phyloP scores from a whole-genome alignment of 2,113 vertebrate species.

The Delphinus delphis region DNA sequence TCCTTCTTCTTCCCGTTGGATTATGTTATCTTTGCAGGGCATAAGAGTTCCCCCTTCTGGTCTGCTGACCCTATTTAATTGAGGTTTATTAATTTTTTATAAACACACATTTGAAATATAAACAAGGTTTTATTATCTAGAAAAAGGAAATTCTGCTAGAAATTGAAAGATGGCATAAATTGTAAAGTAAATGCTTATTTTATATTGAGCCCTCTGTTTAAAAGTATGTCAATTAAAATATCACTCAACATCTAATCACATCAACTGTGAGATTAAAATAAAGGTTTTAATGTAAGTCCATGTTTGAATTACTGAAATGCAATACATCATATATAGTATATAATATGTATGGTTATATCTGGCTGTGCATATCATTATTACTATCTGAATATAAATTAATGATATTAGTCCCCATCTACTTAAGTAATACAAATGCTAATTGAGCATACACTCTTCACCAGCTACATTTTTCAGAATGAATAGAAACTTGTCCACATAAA shows the following conservation, averaged over 20 bases:
- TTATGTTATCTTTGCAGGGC: not conserved
- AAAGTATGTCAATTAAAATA: not conserved
- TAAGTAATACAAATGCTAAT: not conserved
- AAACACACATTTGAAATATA: not conserved
- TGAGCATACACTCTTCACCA: not conserved
- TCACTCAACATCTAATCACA: not conserved
- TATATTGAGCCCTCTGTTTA: not conserved
- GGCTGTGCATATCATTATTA: not conserved
- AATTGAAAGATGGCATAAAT: not conserved
- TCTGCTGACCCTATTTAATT: not conserved
- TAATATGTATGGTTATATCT: not conserved
- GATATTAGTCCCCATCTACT: not conserved
- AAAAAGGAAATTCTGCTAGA: not conserved
- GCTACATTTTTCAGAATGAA: not conserved
- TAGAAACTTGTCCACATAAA: not conserved
- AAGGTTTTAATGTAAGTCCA: not conserved
- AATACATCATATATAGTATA: not conserved
- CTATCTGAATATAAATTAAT: not conserved
- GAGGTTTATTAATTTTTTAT: not conserved
- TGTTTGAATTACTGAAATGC: not conserved
- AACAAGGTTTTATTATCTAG: not conserved
- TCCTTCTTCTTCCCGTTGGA: not conserved
- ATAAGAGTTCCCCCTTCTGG: not conserved
- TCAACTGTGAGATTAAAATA: not conserved
- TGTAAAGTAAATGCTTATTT: not conserved